phyloP scores from a whole-genome alignment of 2,797 vertebrate genomes.

The Loriculus beryllinus region DNA sequence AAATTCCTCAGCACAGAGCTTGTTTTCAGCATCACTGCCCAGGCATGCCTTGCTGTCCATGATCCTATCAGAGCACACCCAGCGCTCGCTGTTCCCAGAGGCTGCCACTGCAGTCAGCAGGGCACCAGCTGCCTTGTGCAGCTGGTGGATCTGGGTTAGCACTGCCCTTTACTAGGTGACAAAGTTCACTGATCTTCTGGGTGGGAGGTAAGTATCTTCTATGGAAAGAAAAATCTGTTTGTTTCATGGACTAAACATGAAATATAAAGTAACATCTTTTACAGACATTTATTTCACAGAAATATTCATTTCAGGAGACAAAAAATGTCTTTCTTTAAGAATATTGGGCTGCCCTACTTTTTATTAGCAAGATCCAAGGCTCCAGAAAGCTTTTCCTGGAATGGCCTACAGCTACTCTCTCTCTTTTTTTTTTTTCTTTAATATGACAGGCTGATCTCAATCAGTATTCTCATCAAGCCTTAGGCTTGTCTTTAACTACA shows the following conservation, averaged over 20 bases:
- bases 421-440: neutral
- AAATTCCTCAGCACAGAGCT: neutral
- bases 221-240: neutral
- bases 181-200: neutral
- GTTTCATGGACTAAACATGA: neutral
- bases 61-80: accelerated
- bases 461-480: neutral
- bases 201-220: neutral
- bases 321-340: neutral
- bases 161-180: accelerated
- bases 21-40: neutral
- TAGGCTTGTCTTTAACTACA: neutral
- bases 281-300: neutral
- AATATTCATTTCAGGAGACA: neutral
- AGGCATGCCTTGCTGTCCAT: neutral
- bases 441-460: neutral
- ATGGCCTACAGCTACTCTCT: neutral
- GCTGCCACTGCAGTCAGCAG: neutral
- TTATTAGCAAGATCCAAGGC: neutral
- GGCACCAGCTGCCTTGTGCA: accelerated
- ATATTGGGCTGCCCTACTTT: neutral
- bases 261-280: neutral
- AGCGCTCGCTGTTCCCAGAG: accelerated
- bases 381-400: neutral
- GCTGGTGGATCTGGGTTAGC: neutral